phyloP scores from a whole-genome alignment of 1,140 invertebrate genomes.

The Gerris buenoi region DNA sequence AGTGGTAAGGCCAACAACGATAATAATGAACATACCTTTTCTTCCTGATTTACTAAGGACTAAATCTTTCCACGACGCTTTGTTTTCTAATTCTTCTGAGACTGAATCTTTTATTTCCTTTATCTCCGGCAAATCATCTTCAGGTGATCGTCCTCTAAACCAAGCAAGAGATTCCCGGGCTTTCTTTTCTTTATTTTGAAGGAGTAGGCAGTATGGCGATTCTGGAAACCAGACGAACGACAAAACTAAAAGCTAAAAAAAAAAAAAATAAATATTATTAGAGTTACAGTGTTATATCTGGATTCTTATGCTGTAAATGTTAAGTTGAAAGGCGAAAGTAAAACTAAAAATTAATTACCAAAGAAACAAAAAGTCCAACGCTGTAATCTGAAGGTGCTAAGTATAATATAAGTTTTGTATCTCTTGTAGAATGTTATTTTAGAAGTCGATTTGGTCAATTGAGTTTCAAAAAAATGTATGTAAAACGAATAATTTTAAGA shows the following conservation, averaged over 20 bases:
- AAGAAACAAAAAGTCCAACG: no score
- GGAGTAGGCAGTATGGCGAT: slow-evolving; percentile 54
- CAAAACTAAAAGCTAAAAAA: slow-evolving; percentile 34
- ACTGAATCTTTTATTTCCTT: slow-evolving; percentile 15
- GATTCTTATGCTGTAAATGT: no score
- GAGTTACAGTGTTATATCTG: no score
- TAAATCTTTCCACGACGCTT: slow-evolving; percentile 15
- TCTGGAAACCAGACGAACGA: slow-evolving; percentile 65
- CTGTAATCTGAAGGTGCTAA: no score
- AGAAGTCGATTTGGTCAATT: no score
- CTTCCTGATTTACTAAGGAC: slow-evolving; percentile 14
- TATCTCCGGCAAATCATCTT: slow-evolving; percentile 14
- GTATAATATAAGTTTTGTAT: no score
- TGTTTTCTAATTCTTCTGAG: slow-evolving; percentile 12
- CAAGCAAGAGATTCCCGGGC: slow-evolving; percentile 47
- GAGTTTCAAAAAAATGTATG: no score
- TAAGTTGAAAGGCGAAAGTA: no score
- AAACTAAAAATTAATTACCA: no score
- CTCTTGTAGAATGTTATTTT: no score
- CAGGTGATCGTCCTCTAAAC: slow-evolving; percentile 35
- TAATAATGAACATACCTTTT: slow-evolving; percentile 19
- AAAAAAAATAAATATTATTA: neutral
- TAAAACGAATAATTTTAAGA: no score
- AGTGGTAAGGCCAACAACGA: slow-evolving; percentile 19
- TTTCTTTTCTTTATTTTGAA: slow-evolving; percentile 39